These are phyloP conservation scores for Pelagia noctiluca DNA, from an alignment of 30 jellyfish, hydroid and myxozoan species.

Conservation along the genomic window DNA sequence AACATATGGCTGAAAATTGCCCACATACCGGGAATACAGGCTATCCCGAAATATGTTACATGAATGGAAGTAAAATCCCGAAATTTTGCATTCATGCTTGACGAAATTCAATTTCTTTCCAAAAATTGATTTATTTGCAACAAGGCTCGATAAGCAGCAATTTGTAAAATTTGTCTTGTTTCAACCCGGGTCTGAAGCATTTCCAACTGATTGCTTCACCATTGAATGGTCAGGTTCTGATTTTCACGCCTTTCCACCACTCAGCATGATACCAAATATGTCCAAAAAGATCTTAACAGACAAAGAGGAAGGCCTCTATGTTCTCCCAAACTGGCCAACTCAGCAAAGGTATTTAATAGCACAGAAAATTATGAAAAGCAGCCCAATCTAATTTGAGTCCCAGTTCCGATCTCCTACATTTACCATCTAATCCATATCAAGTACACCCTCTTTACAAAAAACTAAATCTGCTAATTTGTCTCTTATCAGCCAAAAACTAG, in stretches of 20 bases:
- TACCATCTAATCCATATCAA: neutral
- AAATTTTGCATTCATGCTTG: neutral
- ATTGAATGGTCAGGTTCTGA: neutral
- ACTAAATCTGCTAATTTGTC: slow-evolving; percentile 4
- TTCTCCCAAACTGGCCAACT: slow-evolving; percentile 22
- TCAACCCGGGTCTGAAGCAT: slow-evolving; percentile 10
- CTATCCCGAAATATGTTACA: neutral
- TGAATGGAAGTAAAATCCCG: slow-evolving; percentile 32
- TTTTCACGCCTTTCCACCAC: slow-evolving; percentile 33
- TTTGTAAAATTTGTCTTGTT: neutral
- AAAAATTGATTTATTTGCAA: slow-evolving; percentile 46
- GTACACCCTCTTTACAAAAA: slow-evolving; percentile 7
- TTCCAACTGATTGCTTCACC: neutral
- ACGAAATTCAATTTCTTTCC: neutral
- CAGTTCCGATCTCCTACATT: neutral
- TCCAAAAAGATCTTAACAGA: neutral
- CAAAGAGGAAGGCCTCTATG: neutral
- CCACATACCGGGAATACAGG: slow-evolving; percentile 53
- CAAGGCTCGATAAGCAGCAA: slow-evolving; percentile 6
- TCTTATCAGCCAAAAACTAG: neutral
- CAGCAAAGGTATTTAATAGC: slow-evolving; percentile 21
- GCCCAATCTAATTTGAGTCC: neutral
- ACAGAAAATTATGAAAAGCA: neutral
- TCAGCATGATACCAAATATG: neutral
- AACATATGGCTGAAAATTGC: slow-evolving; percentile 60